These are phyloP conservation scores for Macrobrachium nipponense DNA, from an alignment of 1,140 invertebrate species.

Conservation along the genomic window DNA sequence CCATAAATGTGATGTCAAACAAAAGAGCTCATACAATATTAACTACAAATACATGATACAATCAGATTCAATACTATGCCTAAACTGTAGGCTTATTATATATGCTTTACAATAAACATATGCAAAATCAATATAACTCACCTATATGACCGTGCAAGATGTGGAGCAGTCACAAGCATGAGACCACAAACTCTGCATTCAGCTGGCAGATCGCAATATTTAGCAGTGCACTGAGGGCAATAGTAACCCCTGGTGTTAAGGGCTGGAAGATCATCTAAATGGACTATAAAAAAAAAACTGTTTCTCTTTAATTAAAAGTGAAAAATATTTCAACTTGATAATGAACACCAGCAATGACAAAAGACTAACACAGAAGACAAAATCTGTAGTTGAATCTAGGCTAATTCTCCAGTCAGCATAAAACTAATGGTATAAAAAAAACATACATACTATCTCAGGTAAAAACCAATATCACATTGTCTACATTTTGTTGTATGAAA, in stretches of 20 bases:
- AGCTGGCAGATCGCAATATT: conserved; percentile 97
- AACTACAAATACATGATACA: not conserved
- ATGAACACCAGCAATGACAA: not conserved
- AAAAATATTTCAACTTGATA: no score
- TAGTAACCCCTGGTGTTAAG: conserved; percentile 84
- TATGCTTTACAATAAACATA: not conserved
- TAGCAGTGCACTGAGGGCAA: conserved; percentile 95
- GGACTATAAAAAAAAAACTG: conserved; percentile 73
- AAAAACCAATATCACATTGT: not conserved
- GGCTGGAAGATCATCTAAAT: conserved; percentile 78
- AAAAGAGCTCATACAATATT: no score
- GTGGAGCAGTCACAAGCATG: conserved; percentile 96
- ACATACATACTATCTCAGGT: not conserved
- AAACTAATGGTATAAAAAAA: no score
- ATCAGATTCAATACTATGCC: not conserved
- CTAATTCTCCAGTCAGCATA: no score
- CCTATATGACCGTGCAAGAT: conserved; percentile 94
- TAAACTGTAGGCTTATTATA: no score
- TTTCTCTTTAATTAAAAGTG: not conserved
- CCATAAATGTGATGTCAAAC: no score
- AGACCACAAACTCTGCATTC: conserved; percentile 96
- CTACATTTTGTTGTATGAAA: no score
- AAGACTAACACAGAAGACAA: not conserved
- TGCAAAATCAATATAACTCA: not conserved
- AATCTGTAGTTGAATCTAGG: no score